Evolutionary conservation across 1,140 invertebrate genomes (phyloP), one percentile per base, ranked within the genome.

Genomic region (Pachyrhynchus sulphureomaculatus): DNA sequence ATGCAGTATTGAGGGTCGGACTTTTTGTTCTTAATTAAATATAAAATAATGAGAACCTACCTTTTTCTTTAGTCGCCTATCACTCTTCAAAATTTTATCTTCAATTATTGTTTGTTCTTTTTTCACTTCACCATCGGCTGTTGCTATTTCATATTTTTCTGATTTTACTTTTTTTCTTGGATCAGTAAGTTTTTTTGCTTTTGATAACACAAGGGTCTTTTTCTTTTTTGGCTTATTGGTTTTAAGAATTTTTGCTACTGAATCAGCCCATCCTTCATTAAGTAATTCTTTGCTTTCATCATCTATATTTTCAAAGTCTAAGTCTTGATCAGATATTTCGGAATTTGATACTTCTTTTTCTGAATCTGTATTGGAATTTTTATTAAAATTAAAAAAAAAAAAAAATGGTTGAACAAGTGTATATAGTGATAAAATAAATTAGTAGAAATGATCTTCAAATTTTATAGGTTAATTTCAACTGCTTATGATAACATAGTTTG

Each of bases 221-320:
- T 89, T 90, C 34, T 82, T 81, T 77, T 89, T 88, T 1, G 88
- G 87, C 73, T 90, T 88, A 36, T 82, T 86, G 18, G 85, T 83
- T 42, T 83, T 82, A 23, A 93, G 77, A 70, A 93, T 89, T 78
- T 90, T 89, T 36, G 83, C 79, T 75, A 90, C 82, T 3, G 84
- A 87, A 76, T 89, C 84, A 39, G 86, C 87, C 87, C 81, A 86
- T n/a, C 80, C 82, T 64, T 75, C 74, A 71, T 84, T 86, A 10
- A 66, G 51, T 24, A 64, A 17, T 24, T 13, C 37, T 44, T 41
- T 49, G 13, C 41, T 51, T 47, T 65, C 62, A 24, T 62, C 51
- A 49, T 64, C 62, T 23, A 55, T 41, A 13, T 2, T 24, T 48
- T 48, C 45, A n/a, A n/a, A n/a, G n/a, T n/a, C n/a, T n/a, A n/a